Evolutionary conservation across 1,140 invertebrate species (phyloP).

Genomic region (Lasaia peninsularis): DNA sequence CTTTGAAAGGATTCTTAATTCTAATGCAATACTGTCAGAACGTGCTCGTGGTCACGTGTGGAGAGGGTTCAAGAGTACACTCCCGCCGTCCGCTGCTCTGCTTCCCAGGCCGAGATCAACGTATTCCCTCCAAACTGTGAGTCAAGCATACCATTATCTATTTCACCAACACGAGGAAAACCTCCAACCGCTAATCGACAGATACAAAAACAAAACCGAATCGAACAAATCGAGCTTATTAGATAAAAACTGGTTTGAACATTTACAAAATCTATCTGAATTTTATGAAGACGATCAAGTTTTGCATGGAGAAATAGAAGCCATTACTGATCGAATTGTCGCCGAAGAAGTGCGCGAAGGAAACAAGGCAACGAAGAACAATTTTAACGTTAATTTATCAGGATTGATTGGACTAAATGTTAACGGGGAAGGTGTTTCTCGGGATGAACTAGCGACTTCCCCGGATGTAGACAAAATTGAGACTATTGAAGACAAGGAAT

Average conservation of each 20-base stretch:
- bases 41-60: conserved; percentile 58
- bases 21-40: conserved; percentile 73
- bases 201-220: conserved; percentile 40
- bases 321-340: conserved; percentile 52
- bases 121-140: conserved; percentile 65
- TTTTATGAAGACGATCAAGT: conserved; percentile 69
- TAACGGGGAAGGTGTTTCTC: conserved; percentile 45
- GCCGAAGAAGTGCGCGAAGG: conserved; percentile 40
- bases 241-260: conserved; percentile 58
- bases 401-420: conserved; percentile 61
- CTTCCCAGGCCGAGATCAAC: conserved; percentile 58
- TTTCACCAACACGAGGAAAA: conserved; percentile 70
- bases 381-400: conserved; percentile 71
- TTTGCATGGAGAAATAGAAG: conserved; percentile 54
- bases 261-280: conserved; percentile 62
- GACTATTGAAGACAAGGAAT: conserved; percentile 51
- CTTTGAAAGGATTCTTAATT: conserved; percentile 78
- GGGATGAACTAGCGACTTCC: conserved; percentile 41
- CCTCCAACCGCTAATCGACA: conserved; percentile 53
- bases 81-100: conserved; percentile 45
- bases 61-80: conserved; percentile 43
- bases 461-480: conserved; percentile 49
- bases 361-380: conserved; percentile 34
- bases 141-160: conserved; percentile 64
- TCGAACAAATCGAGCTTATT: conserved; percentile 41